These are phyloP conservation scores for Drosophila putrida DNA, from an alignment of 2,888 invertebrate genomes.

Conservation along the genomic window DNA sequence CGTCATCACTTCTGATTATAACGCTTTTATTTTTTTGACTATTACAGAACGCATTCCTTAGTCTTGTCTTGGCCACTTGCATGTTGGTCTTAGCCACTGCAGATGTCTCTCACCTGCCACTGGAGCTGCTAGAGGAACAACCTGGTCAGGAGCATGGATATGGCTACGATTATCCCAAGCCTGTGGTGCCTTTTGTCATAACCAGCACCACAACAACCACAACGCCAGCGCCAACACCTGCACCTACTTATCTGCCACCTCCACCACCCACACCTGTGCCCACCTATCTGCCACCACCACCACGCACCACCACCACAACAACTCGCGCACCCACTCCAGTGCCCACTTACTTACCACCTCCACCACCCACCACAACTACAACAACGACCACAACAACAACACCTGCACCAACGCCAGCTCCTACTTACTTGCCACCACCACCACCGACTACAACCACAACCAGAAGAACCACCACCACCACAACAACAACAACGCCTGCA, in stretches of 20 bases:
- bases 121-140: conserved; percentile 40
- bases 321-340: conserved; percentile 33
- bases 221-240: conserved; percentile 58
- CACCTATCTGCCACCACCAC: conserved; percentile 52
- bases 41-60: conserved; percentile 62
- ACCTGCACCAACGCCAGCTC: conserved; percentile 56
- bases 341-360: conserved; percentile 31
- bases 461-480: conserved; percentile 50
- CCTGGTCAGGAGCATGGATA: conserved; percentile 55
- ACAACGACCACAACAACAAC: conserved; percentile 40
- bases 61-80: conserved; percentile 53
- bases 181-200: conserved; percentile 68
- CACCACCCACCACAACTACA: conserved; percentile 48
- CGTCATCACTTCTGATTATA: neutral
- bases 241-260: conserved; percentile 65
- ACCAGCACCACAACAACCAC: conserved; percentile 44
- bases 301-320: conserved; percentile 36
- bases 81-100: conserved; percentile 60
- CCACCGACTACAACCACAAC: conserved; percentile 49
- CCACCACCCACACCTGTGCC: conserved; percentile 50
- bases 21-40: neutral
- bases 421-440: conserved; percentile 63
- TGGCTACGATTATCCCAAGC: conserved; percentile 78
- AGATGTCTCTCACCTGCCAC: conserved; percentile 77
- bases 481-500: conserved; percentile 61